Base-by-base conservation (phyloP, 2,888 invertebrate species). In the Acronicta aceris region DNA sequence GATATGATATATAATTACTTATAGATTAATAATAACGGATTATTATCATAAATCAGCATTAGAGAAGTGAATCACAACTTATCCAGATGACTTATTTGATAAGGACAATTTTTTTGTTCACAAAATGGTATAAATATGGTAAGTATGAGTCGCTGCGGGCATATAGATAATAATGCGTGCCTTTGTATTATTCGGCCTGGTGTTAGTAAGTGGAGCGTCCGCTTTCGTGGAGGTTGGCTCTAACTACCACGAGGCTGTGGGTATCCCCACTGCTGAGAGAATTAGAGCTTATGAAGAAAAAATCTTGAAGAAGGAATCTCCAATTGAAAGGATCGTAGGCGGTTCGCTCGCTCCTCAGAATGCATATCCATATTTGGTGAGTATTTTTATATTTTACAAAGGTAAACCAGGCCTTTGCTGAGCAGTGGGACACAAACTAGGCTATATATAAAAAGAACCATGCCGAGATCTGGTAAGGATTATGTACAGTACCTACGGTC, bases 211-310 rank as follows among this genome's bases (percentile, higher is more conserved):
- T 67, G 4, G 81, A 65, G 7, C 80, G 0, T 81, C 80, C 0
- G 33, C 33, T 12, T 52, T 68, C 7, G 73, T 79, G 57, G 76
- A 74, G 45, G 78, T 81, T 12, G 57, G 58, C 15, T 57, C 41
- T 12, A 71, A 81, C 8, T 91, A 91, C 71, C 90, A 91, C 48
- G 66, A 78, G 30, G 65, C 74, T 4, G 74, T 89, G 2, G 91
- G 91, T 12, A 89, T 91, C 40, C 90, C 90, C 5, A 61, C 78
- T 8, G 91, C 89, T 0, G 73, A 72, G 47, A 81, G 81, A 71
- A 86, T 91, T 56, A 88, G 83, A 75, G 83, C 75, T 2, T 59
- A 67, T 5, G 89, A 90, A 65, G 83, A 87, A 15, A 55, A 47
- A 9, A 10, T 50, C 2, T 16, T 58, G 10, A 49, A 40, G 8